Base-by-base conservation (phyloP, 2,888 invertebrate species). In the Terebella lapidaria region DNA sequence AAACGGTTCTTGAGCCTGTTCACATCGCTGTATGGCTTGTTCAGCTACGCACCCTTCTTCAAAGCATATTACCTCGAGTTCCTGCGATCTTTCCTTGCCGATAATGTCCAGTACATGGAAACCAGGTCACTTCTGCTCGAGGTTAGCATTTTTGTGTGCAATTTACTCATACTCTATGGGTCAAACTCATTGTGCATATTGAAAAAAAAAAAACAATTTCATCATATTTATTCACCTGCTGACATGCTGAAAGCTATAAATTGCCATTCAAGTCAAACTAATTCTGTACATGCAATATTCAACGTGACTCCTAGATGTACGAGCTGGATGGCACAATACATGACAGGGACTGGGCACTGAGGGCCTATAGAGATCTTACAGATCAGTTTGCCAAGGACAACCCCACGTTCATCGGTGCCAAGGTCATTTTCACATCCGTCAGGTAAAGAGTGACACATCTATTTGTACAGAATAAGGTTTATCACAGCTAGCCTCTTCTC, bases 51-150 rank as follows among this genome's bases (percentile, higher is more conserved):
- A 3, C 72, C 72, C 0, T 72, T 76, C 18, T 73, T 75, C 61
- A 59, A 60, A 24, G 72, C 72, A 51, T 77, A 75, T 61, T 71
- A 70, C 56, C 66, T 66, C 30, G 68, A 72, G 29, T 73, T 72
- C 0, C 62, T 78, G 51, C 30, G 59, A 15, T 68, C 71, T 51
- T 73, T 75, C 55, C 57, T 64, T 24, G 63, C 67, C 2, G 78
- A 78, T 63, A 74, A 74, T 64, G 76, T 77, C 1, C 75, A 76
- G 65, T 77, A 76, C 59, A 46, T 75, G 2, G 78, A 78, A 64
- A 59, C 75, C 15, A 62, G 78, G 35, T 69, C 64, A 20, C 58
- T 74, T 1, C 53, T 77, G 5, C 59, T 66, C 15, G 59, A 61
- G 63, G 76, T 77, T 57, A n/a, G n/a, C n/a, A n/a, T n/a, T n/a